These are phyloP conservation scores for Pemphigus obesinymphae DNA, from an alignment of 1,140 invertebrate genomes.

Conservation along the genomic window DNA sequence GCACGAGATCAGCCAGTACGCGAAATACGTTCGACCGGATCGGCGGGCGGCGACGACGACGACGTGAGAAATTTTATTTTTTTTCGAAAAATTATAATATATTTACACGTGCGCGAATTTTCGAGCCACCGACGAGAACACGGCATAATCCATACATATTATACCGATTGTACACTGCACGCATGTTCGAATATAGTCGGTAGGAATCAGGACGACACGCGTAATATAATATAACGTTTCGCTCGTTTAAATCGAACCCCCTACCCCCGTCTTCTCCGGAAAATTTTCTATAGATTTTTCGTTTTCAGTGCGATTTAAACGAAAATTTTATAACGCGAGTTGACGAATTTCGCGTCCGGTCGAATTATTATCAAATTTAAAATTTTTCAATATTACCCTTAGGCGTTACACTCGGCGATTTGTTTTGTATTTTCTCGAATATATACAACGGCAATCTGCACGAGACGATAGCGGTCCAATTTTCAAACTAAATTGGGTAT, in stretches of 20 bases:
- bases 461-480: no score
- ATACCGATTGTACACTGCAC: not conserved
- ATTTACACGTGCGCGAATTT: no score
- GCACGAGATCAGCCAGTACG: not conserved
- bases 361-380: not conserved
- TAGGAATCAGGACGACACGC: not conserved
- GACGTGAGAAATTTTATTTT: not conserved
- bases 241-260: not conserved
- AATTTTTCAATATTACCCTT: no score
- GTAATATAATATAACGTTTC: no score
- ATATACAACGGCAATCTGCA: no score
- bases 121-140: slow-evolving; percentile 2
- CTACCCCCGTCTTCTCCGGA: not conserved
- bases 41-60: slow-evolving; percentile 5
- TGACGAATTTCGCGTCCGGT: not conserved
- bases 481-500: not conserved
- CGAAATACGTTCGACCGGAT: slow-evolving; percentile 35
- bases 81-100: no score
- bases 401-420: no score
- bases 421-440: no score
- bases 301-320: not conserved
- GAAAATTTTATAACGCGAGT: not conserved
- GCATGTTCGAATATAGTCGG: not conserved
- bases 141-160: not conserved
- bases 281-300: not conserved